Percentiles rank a stretch among this genome's conserved stretches.
Evolutionary conservation across 30 jellyfish, hydroid and myxozoan genomes (phyloP).

Genomic region (Aurelia sp.): DNA sequence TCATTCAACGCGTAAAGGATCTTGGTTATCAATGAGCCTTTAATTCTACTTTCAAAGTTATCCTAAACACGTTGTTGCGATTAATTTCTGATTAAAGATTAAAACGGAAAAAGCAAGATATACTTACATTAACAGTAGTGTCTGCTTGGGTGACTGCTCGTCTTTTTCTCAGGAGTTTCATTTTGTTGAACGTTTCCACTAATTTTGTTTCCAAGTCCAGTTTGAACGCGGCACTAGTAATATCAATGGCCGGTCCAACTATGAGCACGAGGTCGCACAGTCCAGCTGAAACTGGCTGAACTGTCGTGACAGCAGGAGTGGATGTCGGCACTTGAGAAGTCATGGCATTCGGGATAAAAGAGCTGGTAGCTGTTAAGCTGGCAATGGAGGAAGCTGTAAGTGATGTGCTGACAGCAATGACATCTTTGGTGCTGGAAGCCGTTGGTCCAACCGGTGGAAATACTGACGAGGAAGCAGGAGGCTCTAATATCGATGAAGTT

Average conservation of each 20-base stretch:
- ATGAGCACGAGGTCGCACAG: slow-evolving; percentile 17
- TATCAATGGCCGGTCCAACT: slow-evolving; percentile 33
- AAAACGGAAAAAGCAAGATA: too few species aligned
- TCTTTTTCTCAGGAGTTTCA: slow-evolving; percentile 12
- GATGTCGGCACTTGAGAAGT: slow-evolving; percentile 1
- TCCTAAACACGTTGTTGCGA: too few species aligned
- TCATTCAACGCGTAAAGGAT: too few species aligned
- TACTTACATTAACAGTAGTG: slow-evolving; percentile 52
- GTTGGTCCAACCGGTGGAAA: too few species aligned
- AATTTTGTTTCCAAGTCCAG: slow-evolving; percentile 35
- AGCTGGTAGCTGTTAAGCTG: background rate
- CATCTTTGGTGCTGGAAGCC: too few species aligned
- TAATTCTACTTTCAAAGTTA: too few species aligned
- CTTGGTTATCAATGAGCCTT: too few species aligned
- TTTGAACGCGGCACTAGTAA: slow-evolving; percentile 10
- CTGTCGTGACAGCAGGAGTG: background rate
- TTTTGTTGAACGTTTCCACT: slow-evolving; percentile 31
- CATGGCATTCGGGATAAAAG: background rate
- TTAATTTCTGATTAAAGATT: too few species aligned
- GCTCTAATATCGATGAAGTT: too few species aligned
- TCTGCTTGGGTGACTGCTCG: slow-evolving; percentile 53
- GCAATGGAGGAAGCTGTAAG: too few species aligned
- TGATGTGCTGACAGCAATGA: too few species aligned
- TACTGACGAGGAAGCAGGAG: too few species aligned
- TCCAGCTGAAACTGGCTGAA: slow-evolving; percentile 16